Base-by-base conservation (phyloP, 2,113 vertebrate genomes). In the Rhinoptilus africanus region DNA sequence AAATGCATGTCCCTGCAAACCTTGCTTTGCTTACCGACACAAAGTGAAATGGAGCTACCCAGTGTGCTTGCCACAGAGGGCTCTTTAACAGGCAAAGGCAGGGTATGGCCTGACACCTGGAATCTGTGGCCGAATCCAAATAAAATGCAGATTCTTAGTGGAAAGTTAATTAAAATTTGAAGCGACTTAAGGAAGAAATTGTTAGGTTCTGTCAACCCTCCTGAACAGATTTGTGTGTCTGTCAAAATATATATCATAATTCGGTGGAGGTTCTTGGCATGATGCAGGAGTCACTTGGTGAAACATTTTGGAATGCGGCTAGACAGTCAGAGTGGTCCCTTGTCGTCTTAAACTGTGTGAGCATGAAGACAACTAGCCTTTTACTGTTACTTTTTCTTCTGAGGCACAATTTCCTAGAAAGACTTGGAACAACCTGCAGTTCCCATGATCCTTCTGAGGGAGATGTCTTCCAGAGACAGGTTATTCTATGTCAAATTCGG, bases 351-450 rank as follows among this genome's bases (percentile, higher is more conserved):
- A 78, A 19, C 39, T 56, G 28, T 5, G 8, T 34, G 6, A 66
- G 13, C 64, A 18, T 28, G 37, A 79, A 57, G 53, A 85, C 45
- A 41, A 63, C 6, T 66, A 35, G 15, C 26, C 48, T 92, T 88
- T 28, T 45, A 23, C 22, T 48, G 64, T 30, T 71, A 67, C 14
- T 62, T 92, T 73, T 95, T 63, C 41, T 93, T 75, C 91, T 81
- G 78, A 90, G 75, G 60, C 72, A 77, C 18, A 39, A 8, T 92
- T 95, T 95, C 85, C 76, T 95, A 89, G 95, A 94, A 96, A 78
- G 93, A 84, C 66, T 94, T 97, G 88, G 82, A 96, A 88, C n/a
- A 94, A 59, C 41, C 60, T 91, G 47, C 27, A 35, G 7, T 86
- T 96, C 59, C 78, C 68, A 10, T 92, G 54, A 56, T 86, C 41